phyloP scores from a whole-genome alignment of 2,113 vertebrate species.

The Ceyx melanurus region DNA sequence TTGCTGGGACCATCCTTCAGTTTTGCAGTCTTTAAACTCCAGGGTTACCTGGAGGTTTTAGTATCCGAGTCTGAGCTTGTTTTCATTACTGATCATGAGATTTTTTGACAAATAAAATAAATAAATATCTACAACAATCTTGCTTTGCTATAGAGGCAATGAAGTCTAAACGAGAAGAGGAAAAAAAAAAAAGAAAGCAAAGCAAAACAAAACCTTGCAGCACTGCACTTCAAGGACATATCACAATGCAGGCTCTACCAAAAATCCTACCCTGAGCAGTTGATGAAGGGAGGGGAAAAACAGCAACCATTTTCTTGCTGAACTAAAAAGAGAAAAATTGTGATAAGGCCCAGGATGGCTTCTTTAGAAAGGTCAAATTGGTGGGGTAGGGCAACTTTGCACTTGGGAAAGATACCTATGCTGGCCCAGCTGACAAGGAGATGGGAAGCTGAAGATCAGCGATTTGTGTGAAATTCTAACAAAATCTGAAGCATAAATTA shows the following conservation, averaged over 20 bases:
- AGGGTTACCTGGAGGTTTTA: constrained; percentile 15
- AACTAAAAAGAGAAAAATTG: constrained; percentile 70
- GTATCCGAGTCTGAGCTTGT: background rate
- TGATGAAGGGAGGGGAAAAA: constrained; percentile 30
- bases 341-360: constrained; percentile 56
- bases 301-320: constrained; percentile 74
- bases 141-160: background rate
- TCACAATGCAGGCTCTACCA: constrained; percentile 68
- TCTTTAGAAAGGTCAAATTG: constrained; percentile 52
- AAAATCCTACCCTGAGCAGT: constrained; percentile 62
- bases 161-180: constrained; percentile 18
- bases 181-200: background rate
- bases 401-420: background rate
- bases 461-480: accelerated
- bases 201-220: constrained; percentile 66
- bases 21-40: constrained; percentile 31
- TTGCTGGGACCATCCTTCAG: constrained; percentile 46
- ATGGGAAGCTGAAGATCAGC: background rate
- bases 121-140: constrained; percentile 38
- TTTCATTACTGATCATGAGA: constrained; percentile 8
- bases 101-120: constrained; percentile 41
- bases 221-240: constrained; percentile 74
- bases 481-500: background rate
- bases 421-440: accelerated
- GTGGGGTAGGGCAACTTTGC: background rate